These are phyloP conservation scores for Bombus turneri DNA, from an alignment of 1,140 invertebrate genomes.

Conservation along the genomic window DNA sequence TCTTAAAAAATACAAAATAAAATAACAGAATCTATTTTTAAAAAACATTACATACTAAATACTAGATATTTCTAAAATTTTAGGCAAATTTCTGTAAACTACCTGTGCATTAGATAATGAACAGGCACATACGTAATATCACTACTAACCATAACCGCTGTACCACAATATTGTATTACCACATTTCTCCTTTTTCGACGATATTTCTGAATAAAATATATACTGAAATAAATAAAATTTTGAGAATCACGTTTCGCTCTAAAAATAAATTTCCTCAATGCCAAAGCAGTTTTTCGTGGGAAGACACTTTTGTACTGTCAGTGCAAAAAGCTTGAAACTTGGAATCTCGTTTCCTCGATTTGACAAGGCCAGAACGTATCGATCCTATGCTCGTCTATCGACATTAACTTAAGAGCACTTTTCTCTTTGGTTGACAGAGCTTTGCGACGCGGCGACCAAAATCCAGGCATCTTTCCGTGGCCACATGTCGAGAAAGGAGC, in stretches of 20 bases:
- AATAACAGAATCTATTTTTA: no score
- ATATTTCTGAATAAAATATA: neutral
- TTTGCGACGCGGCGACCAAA: slow-evolving; percentile 94
- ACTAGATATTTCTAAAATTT: no score
- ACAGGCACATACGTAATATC: no score
- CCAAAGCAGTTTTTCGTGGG: neutral
- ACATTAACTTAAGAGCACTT: slow-evolving; percentile 9
- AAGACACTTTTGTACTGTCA: neutral
- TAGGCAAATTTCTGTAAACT: no score
- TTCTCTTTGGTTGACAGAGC: slow-evolving; percentile 84
- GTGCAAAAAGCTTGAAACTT: neutral
- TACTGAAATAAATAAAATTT: neutral
- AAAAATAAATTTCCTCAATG: neutral
- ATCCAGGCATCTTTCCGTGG: slow-evolving; percentile 97
- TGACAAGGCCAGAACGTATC: slow-evolving; percentile 3
- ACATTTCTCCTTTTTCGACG: no score
- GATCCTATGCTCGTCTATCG: neutral
- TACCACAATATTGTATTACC: no score
- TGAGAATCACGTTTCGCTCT: neutral
- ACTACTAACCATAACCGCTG: no score
- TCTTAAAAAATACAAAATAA: no score
- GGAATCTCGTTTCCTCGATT: neutral
- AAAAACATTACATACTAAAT: no score
- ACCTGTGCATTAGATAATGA: no score
- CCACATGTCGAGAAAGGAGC: slow-evolving; percentile 92